phyloP scores from a whole-genome alignment of 2,797 vertebrate genomes.

The Hybognathus amarus region DNA sequence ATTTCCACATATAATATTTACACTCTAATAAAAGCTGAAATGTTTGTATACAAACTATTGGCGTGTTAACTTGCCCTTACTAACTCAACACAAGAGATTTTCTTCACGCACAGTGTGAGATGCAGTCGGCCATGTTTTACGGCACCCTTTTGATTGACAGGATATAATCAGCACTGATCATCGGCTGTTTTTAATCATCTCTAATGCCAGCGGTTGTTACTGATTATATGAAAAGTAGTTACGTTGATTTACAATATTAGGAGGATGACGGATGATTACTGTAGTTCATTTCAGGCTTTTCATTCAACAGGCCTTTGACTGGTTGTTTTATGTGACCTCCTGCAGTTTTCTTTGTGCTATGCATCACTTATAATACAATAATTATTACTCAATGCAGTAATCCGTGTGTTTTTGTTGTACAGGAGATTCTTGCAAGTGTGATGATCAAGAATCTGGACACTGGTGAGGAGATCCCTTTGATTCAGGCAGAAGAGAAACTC shows the following conservation, averaged over 20 bases:
- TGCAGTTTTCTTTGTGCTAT: slow-evolving; percentile 2
- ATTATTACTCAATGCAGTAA: background rate
- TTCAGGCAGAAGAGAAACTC: slow-evolving; percentile 96
- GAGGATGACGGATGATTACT: background rate
- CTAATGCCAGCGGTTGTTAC: background rate
- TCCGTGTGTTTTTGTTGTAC: slow-evolving; percentile 18
- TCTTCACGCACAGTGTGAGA: no score
- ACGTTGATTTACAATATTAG: background rate
- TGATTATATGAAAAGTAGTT: background rate
- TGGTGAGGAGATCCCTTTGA: slow-evolving; percentile 97
- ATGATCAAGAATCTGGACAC: slow-evolving; percentile 99
- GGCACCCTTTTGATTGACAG: no score
- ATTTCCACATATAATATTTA: no score
- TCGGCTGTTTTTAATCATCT: no score
- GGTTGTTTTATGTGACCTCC: background rate
- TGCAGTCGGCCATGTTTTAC: no score
- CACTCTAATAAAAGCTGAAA: no score
- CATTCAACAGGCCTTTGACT: background rate
- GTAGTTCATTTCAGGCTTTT: background rate
- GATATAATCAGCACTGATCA: no score
- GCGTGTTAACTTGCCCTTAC: no score
- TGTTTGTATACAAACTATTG: no score
- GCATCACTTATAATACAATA: background rate
- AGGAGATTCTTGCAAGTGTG: slow-evolving; percentile 99
- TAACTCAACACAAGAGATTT: no score